Base-by-base conservation (phyloP, 2,797 vertebrate genomes). In the Eidolon dupreanum region DNA sequence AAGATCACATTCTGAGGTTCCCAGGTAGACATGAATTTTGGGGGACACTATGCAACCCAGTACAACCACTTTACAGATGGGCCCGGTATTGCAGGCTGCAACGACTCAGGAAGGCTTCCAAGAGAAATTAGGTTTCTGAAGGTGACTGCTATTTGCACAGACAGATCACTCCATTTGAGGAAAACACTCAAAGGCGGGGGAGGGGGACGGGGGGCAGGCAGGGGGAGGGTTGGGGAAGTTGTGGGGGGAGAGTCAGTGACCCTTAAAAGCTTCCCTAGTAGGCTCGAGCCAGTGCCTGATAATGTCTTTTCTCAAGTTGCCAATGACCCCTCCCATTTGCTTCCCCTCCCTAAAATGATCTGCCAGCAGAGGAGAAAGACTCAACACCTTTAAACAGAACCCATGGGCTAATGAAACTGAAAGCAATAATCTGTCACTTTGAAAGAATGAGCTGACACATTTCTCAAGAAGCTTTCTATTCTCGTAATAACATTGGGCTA, bases 391-490 rank as follows among this genome's bases (percentile, higher is more conserved):
- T 61, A 65, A 82, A 92, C 3, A 43, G 90, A 93, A 55, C 17
- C 57, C 57, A 61, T 86, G 36, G 16, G 33, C 74, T 95, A 89
- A 93, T 85, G 91, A 86, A 89, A 36, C 49, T 26, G 73, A 93
- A 96, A 79, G 71, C 57, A 75, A 89, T 70, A 75, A 78, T n/a
- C 38, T 75, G 55, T 87, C n/a, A 28, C 65, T 96, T 57, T 49
- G 70, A 77, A 95, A 90, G 81, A 57, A 84, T 36, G 63, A 88
- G 68, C 63, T n/a, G 5, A 86, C 68, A 86, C 0, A 3, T 70
- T 95, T 81, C 66, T 90, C 61, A 66, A 86, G 90, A 70, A 63
- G 28, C 65, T 43, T 95, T 92, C 88, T 83, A 46, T 61, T 75
- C 77, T 55, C 28, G 77, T 71, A 66, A 49, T 59, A 90, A 92